Evolutionary conservation across 2,113 vertebrate species (phyloP).

Genomic region (Zosterops hypoxanthus): DNA sequence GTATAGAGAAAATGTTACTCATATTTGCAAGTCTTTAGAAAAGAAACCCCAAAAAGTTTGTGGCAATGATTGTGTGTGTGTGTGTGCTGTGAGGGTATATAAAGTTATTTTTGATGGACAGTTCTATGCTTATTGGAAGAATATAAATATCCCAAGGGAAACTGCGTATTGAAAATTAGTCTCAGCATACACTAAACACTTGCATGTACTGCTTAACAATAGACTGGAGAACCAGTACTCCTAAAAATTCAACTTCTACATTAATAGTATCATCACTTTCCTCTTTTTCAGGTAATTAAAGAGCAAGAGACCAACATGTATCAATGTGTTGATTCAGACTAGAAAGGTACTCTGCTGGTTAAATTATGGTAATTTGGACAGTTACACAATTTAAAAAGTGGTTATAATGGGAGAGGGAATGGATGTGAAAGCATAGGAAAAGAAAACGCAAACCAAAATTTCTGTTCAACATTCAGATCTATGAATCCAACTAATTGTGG

Average conservation of each 20-base stretch:
- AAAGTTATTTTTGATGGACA: constrained; percentile 82
- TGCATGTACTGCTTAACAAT: constrained; percentile 71
- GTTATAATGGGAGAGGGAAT: not conserved
- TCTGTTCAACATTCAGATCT: not conserved
- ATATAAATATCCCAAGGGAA: constrained; percentile 82
- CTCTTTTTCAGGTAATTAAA: constrained; percentile 23
- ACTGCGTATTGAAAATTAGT: constrained; percentile 78
- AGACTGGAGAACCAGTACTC: constrained; percentile 34
- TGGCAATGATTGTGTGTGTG: not conserved
- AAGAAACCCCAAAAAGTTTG: constrained; percentile 54
- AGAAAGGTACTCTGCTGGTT: not conserved
- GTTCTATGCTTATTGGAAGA: constrained; percentile 80
- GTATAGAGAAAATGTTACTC: constrained; percentile 57
- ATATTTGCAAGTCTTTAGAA: constrained; percentile 64
- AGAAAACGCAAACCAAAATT: not conserved
- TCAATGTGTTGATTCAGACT: not conserved
- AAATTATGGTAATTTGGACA: not conserved
- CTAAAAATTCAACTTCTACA: constrained; percentile 54
- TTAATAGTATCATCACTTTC: constrained; percentile 32
- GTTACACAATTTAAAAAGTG: not conserved
- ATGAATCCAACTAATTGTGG: not conserved
- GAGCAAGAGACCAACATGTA: not conserved
- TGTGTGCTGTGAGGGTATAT: not conserved
- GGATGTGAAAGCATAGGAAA: not conserved
- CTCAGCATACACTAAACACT: constrained; percentile 75